Base-by-base conservation (phyloP, 2,888 invertebrate genomes). In the Tetropium fuscum region DNA sequence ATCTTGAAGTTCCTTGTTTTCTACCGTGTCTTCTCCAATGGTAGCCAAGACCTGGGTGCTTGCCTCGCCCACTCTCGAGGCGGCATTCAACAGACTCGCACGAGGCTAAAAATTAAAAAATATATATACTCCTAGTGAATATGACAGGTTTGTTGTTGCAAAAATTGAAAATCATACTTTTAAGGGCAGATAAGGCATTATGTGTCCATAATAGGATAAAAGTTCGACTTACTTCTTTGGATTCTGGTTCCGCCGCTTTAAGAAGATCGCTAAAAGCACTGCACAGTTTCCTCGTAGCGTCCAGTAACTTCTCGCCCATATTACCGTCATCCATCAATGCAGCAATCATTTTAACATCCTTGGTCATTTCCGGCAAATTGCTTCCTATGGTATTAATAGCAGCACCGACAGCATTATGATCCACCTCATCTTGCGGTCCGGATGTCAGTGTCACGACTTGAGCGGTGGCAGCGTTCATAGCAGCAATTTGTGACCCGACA, bases 381-480 rank as follows among this genome's bases (percentile, higher is more conserved):
- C 91, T 94, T 22, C 98, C 95, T 74, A 99, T 99, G 47, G 98
- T 97, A 6, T 95, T 95, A 64, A 99, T 97, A 19, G 98, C 98
- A 0, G 97, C 95, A 0, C 98, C 97, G 0, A 99, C 96, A 0
- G 97, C 95, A 2, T 93, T 94, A 79, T 97, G 95, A 82, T 98
- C 97, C 5, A 97, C 93, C 71, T 97, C 96, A 68, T 95, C 94
- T 0, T 90, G 89, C 0, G 89, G 84, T 2, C 89, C 90, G 82
- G 83, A 71, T 60, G 80, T 82, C 51, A 82, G 66, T 6, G 81
- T 81, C 0, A 82, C 82, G 1, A 78, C 81, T 82, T 98, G 97
- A 5, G 99, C 99, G 0, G 98, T 99, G 54, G 98, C 98, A 0
- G 98, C 98, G 83, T 95, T 98, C 97, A 99, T 98, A 58, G 98